These are phyloP conservation scores for Fundulus diaphanus DNA, from an alignment of 2,797 vertebrate species.

Conservation along the genomic window DNA sequence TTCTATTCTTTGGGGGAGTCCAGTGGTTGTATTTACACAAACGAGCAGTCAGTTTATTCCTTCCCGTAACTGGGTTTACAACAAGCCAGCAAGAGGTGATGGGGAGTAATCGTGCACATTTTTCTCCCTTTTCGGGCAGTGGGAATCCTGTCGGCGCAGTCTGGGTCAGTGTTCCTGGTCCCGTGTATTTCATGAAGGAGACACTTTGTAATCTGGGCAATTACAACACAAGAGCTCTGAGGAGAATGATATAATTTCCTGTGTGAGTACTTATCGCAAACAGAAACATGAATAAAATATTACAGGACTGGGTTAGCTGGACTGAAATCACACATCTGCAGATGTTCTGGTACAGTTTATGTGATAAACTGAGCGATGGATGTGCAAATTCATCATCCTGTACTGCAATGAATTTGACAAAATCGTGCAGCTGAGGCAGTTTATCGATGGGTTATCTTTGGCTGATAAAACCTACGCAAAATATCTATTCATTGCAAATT, in stretches of 20 bases:
- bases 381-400: conserved; percentile 8
- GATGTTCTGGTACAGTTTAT: conserved; percentile 14
- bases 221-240: background rate
- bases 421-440: conserved; percentile 10
- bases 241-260: conserved; percentile 17
- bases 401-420: conserved; percentile 9
- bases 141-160: conserved; percentile 47
- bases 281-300: conserved; percentile 9
- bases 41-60: conserved; percentile 66
- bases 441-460: conserved; percentile 16
- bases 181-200: conserved; percentile 17
- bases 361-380: background rate
- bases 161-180: conserved; percentile 43
- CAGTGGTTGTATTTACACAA: conserved; percentile 71
- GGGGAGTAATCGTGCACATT: conserved; percentile 71
- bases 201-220: conserved; percentile 9
- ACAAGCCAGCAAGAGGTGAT: conserved; percentile 52
- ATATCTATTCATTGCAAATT: conserved; percentile 5
- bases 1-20: conserved; percentile 25
- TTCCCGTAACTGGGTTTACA: conserved; percentile 72
- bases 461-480: conserved; percentile 1
- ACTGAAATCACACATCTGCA: conserved; percentile 17
- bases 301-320: background rate
- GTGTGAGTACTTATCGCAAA: conserved; percentile 18
- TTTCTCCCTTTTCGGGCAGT: conserved; percentile 83